phyloP scores from a whole-genome alignment of 2,888 invertebrate species.

The Iphiclides podalirius region DNA sequence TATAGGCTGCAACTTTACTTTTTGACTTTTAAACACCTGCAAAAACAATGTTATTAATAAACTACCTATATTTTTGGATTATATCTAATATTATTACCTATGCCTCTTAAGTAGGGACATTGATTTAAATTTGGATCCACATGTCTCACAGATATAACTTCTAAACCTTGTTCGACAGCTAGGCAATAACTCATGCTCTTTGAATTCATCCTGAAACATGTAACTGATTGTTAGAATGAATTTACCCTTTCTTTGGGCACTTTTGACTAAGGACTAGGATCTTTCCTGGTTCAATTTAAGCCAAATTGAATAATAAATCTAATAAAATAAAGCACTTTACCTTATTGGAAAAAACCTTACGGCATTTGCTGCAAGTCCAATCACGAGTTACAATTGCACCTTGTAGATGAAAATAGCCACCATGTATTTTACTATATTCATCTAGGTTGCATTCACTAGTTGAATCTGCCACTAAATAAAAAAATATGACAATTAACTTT shows the following conservation, averaged over 20 bases:
- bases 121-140: slow-evolving; percentile 37
- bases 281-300: too few relatives aligned
- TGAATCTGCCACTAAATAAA: slow-evolving; percentile 24
- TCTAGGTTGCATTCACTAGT: slow-evolving; percentile 20
- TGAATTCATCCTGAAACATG: slow-evolving; percentile 36
- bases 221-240: background rate
- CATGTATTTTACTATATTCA: slow-evolving; percentile 5
- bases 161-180: slow-evolving; percentile 30
- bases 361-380: slow-evolving; percentile 42
- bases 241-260: too few relatives aligned
- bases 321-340: too few relatives aligned
- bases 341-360: slow-evolving; percentile 34
- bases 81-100: too few relatives aligned
- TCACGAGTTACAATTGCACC: slow-evolving; percentile 29
- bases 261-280: too few relatives aligned
- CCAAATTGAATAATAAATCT: too few relatives aligned
- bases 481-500: too few relatives aligned
- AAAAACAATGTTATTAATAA: too few relatives aligned
- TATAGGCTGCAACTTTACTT: too few relatives aligned
- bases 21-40: too few relatives aligned
- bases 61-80: too few relatives aligned
- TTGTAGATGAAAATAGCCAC: slow-evolving; percentile 24
- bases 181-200: slow-evolving; percentile 33
- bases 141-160: slow-evolving; percentile 39
- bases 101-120: slow-evolving; percentile 41